Percentiles rank a stretch among this genome's conserved stretches.
Evolutionary conservation across 2,888 invertebrate species (phyloP).

Genomic region (Pristionchus arcanus): DNA sequence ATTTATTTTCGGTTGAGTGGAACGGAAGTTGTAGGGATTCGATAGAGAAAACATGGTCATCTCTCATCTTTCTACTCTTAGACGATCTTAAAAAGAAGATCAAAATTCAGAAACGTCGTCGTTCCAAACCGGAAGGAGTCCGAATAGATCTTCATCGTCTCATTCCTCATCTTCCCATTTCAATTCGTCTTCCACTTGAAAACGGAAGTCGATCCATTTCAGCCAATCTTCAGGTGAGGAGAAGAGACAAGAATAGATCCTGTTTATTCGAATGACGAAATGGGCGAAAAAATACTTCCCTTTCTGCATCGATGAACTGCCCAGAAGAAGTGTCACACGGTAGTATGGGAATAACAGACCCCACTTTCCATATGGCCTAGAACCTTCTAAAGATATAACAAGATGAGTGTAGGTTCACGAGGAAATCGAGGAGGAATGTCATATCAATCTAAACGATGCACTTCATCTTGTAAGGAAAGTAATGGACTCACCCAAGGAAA

Average conservation of each 20-base stretch:
- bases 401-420: neutral
- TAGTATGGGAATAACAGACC: neutral
- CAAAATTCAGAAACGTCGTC: neutral
- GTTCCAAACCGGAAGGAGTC: neutral
- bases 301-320: too few relatives aligned
- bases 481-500: neutral
- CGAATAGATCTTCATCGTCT: neutral
- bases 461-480: constrained; percentile 40
- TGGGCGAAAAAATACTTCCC: too few relatives aligned
- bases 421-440: neutral
- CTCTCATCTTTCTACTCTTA: neutral
- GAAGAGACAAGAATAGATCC: neutral
- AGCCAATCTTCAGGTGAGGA: neutral
- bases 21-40: constrained; percentile 4
- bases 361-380: neutral
- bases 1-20: neutral
- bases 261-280: neutral
- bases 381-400: too few relatives aligned
- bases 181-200: neutral
- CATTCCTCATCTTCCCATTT: neutral
- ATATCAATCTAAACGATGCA: constrained; percentile 44
- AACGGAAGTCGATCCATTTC: constrained; percentile 2
- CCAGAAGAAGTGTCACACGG: too few relatives aligned
- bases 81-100: neutral
- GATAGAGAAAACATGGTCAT: neutral